These are phyloP conservation scores for Choristoneura fumiferana DNA, from an alignment of 1,140 invertebrate species.

Conservation along the genomic window DNA sequence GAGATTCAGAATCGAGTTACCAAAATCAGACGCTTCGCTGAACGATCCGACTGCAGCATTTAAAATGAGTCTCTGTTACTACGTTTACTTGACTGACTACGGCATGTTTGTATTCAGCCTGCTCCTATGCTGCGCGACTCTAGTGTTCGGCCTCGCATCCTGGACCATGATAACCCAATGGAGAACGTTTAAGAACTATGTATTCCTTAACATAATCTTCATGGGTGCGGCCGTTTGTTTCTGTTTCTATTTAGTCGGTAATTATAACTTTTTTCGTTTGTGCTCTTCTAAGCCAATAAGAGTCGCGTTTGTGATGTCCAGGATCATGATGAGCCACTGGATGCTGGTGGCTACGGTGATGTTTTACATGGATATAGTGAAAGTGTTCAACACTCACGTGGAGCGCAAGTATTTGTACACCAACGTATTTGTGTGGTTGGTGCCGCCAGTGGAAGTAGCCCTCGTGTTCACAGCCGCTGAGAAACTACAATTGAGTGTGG, in stretches of 20 bases:
- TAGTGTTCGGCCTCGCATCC: neutral
- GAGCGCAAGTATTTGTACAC: neutral
- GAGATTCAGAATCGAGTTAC: too few species aligned
- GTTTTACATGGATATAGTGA: conserved; percentile 14
- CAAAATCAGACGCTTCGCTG: too few species aligned
- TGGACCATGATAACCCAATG: neutral
- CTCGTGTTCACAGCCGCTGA: neutral
- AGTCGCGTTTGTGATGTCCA: conserved; percentile 4
- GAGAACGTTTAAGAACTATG: conserved; percentile 1
- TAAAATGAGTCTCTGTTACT: neutral
- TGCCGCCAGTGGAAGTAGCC: neutral
- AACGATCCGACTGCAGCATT: too few species aligned
- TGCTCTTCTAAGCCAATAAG: too few species aligned
- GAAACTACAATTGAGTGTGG: neutral
- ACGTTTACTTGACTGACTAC: neutral
- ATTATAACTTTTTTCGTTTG: too few species aligned
- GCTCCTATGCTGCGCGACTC: neutral
- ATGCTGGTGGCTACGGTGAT: conserved; percentile 4
- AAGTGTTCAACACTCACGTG: conserved; percentile 5
- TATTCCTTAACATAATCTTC: conserved; percentile 1
- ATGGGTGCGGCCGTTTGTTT: neutral
- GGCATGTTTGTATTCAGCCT: neutral
- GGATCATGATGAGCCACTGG: conserved; percentile 9
- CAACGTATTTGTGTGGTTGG: neutral
- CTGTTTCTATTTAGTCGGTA: too few species aligned